Conservation (phyloP, 2,888 invertebrate species). For the Tyria jacobaeae region DNA sequence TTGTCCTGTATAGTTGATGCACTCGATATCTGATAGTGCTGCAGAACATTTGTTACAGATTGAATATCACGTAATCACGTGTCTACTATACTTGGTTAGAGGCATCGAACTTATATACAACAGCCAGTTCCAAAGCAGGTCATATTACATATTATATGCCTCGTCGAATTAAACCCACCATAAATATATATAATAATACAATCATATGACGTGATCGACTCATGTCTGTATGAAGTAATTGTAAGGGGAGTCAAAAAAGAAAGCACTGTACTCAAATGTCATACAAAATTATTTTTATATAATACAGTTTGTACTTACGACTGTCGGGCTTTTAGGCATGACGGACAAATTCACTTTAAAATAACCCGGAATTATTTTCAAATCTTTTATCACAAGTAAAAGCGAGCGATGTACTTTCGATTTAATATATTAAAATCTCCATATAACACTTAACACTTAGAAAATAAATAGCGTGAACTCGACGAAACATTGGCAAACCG, state of each 20-base stretch:
- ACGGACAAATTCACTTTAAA: not conserved
- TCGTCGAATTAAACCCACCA: not conserved
- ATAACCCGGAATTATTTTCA: not conserved
- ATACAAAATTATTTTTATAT: not conserved
- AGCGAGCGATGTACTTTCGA: too few relatives aligned
- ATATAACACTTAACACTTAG: too few relatives aligned
- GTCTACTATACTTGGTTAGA: too few relatives aligned
- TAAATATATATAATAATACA: too few relatives aligned
- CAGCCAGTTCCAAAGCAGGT: too few relatives aligned
- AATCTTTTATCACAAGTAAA: not conserved
- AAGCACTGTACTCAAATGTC: not conserved
- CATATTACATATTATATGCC: too few relatives aligned
- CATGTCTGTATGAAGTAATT: not conserved
- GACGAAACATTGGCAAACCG: not conserved
- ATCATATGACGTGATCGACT: not conserved
- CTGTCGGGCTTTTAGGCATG: conserved; percentile 38
- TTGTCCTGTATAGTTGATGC: too few relatives aligned
- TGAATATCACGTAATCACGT: too few relatives aligned
- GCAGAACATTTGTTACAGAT: too few relatives aligned
- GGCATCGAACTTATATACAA: too few relatives aligned
- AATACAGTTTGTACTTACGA: conserved; percentile 31
- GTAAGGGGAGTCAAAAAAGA: not conserved
- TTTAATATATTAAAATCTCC: too few relatives aligned
- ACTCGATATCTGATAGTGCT: too few relatives aligned
- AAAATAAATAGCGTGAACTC: not conserved